Percentiles rank a stretch among this genome's conserved stretches.
phyloP scores from a whole-genome alignment of 2,888 invertebrate species.

The Sinohyriopsis cumingii region DNA sequence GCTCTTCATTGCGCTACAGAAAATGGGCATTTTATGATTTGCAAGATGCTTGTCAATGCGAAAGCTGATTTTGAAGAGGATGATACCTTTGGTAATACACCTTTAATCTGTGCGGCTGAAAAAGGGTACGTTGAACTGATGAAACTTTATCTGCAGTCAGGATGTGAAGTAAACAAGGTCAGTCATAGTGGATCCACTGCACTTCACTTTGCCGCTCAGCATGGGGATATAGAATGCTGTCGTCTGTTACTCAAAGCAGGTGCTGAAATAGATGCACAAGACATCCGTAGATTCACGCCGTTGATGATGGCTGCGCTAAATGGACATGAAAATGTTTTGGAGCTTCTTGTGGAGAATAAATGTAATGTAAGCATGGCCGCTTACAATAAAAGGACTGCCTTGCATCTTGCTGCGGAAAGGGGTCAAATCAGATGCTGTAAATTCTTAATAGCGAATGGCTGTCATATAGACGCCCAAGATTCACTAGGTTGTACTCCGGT shows the following conservation, averaged over 20 bases:
- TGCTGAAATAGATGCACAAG: conserved; percentile 66
- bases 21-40: conserved; percentile 58
- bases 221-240: conserved; percentile 58
- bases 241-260: conserved; percentile 54
- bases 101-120: conserved; percentile 63
- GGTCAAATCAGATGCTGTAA: conserved; percentile 53
- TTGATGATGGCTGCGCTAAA: conserved; percentile 69
- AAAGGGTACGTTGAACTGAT: conserved; percentile 61
- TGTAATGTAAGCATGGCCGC: conserved; percentile 64
- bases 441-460: conserved; percentile 54
- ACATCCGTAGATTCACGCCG: conserved; percentile 67
- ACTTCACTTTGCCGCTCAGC: conserved; percentile 61
- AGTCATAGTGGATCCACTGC: conserved; percentile 63
- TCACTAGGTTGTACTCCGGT: conserved; percentile 63
- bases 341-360: conserved; percentile 54
- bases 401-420: conserved; percentile 64
- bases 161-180: conserved; percentile 60
- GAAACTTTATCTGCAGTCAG: conserved; percentile 48
- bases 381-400: conserved; percentile 60
- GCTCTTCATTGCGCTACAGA: conserved; percentile 65
- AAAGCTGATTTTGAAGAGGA: conserved; percentile 62
- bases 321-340: conserved; percentile 58
- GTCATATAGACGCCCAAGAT: conserved; percentile 60
- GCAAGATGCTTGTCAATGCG: conserved; percentile 52
- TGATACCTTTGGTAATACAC: conserved; percentile 63